Conservation (phyloP, 2,797 vertebrate species). For the Platalea minor region DNA sequence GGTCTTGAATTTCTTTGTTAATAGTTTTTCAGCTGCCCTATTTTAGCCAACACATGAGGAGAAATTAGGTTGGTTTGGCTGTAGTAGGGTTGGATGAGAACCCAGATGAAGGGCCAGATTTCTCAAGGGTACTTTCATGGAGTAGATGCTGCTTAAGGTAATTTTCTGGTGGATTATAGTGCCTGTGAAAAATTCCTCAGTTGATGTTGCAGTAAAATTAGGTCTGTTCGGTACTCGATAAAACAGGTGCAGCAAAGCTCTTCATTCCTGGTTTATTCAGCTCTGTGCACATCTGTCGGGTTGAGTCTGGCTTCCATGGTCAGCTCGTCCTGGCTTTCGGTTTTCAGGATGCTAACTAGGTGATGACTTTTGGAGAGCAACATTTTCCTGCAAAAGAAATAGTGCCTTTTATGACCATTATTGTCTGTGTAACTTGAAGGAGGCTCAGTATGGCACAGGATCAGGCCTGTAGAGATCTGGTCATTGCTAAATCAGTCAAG, state of each 20-base stretch:
- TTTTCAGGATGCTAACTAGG: slow-evolving; percentile 23
- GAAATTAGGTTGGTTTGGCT: not conserved
- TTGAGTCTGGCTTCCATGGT: not conserved
- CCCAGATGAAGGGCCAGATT: slow-evolving; percentile 21
- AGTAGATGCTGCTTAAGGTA: slow-evolving; percentile 41
- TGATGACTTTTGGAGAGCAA: not conserved
- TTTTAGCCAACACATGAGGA: not conserved
- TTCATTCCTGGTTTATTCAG: not conserved
- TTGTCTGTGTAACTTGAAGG: not conserved
- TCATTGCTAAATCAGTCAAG: not conserved
- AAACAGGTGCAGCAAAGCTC: slow-evolving; percentile 64
- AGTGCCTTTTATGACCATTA: not conserved
- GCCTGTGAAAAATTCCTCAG: slow-evolving; percentile 60
- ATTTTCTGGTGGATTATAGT: slow-evolving; percentile 57
- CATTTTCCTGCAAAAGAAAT: not conserved
- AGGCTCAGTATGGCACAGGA: not conserved
- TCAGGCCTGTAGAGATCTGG: not conserved
- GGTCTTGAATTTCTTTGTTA: slow-evolving; percentile 24
- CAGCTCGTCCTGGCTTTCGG: not conserved
- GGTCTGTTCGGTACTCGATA: not conserved
- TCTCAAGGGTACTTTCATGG: slow-evolving; percentile 41
- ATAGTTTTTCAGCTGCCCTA: not conserved
- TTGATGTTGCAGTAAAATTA: slow-evolving; percentile 2
- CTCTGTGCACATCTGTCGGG: slow-evolving; percentile 20
- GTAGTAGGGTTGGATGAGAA: not conserved